Percentiles rank a stretch among this genome's conserved stretches.
These are phyloP conservation scores for Colius striatus DNA, from an alignment of 2,113 vertebrate species.

Conservation along the genomic window DNA sequence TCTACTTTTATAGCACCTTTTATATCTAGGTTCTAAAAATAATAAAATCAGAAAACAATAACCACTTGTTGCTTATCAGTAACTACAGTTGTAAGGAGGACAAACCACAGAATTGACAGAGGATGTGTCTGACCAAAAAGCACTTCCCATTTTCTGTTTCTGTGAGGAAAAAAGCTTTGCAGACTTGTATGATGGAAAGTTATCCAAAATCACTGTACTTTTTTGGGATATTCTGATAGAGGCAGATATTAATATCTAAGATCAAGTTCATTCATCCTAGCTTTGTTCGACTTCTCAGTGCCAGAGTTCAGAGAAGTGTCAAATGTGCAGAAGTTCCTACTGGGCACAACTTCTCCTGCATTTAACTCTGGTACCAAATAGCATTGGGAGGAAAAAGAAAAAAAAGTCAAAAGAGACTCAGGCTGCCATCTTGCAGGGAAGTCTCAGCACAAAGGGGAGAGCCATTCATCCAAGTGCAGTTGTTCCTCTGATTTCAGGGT, in stretches of 20 bases:
- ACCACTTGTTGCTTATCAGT: not conserved
- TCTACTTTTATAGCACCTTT: not conserved
- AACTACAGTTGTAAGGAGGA: not conserved
- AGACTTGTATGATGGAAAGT: not conserved
- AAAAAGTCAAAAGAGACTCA: not conserved
- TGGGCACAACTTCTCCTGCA: not conserved
- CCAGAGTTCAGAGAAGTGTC: not conserved
- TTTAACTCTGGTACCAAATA: not conserved
- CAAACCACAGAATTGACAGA: not conserved
- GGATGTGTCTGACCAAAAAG: not conserved
- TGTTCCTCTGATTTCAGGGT: not conserved
- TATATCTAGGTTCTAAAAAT: conserved; percentile 11
- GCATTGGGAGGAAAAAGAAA: fast-evolving
- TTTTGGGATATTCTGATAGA: not conserved
- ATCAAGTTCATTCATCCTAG: not conserved
- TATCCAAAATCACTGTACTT: not conserved
- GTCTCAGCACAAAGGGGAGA: not conserved
- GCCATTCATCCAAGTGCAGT: not conserved
- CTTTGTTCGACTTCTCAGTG: not conserved
- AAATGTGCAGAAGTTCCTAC: not conserved
- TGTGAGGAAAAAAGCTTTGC: not conserved
- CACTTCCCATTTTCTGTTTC: conserved; percentile 26
- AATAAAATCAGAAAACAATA: not conserved
- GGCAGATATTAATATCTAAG: not conserved
- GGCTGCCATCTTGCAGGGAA: not conserved